phyloP scores from a whole-genome alignment of 2,888 invertebrate species.

The Scaptomyza cyrtandrae region DNA sequence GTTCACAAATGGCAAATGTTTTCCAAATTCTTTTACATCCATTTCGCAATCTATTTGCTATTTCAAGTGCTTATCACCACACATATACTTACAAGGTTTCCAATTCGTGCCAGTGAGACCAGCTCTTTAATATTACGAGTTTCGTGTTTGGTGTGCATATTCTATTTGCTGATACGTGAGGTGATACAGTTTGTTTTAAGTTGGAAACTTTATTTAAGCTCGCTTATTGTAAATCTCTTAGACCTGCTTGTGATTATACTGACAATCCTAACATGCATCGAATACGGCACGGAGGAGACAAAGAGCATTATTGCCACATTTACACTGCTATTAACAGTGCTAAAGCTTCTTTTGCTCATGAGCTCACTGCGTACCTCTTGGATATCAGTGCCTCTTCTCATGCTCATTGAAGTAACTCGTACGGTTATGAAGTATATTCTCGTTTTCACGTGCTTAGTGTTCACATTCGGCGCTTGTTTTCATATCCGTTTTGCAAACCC shows the following conservation, averaged over 20 bases:
- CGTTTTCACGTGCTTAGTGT: not conserved
- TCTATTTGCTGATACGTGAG: not conserved
- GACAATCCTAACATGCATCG: not conserved
- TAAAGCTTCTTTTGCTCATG: not conserved
- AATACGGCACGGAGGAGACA: not conserved
- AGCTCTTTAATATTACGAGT: not conserved
- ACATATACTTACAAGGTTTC: not conserved
- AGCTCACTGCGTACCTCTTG: not conserved
- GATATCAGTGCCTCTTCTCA: not conserved
- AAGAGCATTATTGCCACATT: not conserved
- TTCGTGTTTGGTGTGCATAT: not conserved
- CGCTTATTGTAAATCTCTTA: not conserved
- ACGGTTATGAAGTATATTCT: conserved; percentile 3
- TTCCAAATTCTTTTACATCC: not conserved
- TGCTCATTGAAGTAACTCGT: not conserved
- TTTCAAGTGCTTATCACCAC: not conserved
- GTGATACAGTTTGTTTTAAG: not conserved
- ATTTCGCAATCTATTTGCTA: conserved; percentile 1
- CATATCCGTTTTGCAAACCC: not conserved
- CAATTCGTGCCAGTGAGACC: not conserved
- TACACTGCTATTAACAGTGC: not conserved
- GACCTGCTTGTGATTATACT: not conserved
- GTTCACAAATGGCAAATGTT: not conserved
- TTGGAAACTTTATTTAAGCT: not conserved
- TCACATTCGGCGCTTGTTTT: not conserved